Evolutionary conservation across 2,113 vertebrate species (phyloP).

Genomic region (Uria aalge): DNA sequence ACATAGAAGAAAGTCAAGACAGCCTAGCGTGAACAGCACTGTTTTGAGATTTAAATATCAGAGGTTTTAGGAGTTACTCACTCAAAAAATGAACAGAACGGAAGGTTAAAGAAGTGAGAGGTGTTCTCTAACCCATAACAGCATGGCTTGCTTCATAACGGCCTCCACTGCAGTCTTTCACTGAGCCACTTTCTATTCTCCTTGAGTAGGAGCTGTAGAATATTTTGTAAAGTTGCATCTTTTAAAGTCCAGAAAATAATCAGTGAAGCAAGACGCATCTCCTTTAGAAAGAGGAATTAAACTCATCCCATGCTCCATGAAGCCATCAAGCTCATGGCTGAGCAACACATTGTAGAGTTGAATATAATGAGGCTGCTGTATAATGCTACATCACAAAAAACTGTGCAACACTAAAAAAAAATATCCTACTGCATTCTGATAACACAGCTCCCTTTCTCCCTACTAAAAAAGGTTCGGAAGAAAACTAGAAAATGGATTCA

Average conservation of each 20-base stretch:
- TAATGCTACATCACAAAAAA: constrained; percentile 33
- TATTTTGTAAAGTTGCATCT: constrained; percentile 19
- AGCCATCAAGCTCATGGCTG: constrained; percentile 28
- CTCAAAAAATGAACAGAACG: not conserved
- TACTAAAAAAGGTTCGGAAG: not conserved
- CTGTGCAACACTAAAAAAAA: not conserved
- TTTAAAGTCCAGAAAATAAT: constrained; percentile 40
- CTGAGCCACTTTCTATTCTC: not conserved
- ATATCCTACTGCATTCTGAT: not conserved
- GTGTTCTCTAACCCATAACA: not conserved
- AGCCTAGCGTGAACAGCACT: not conserved
- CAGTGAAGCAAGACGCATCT: constrained; percentile 33
- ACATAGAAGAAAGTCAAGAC: not conserved
- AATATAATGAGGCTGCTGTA: constrained; percentile 44
- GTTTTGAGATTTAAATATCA: not conserved
- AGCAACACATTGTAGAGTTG: not conserved
- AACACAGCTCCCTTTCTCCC: not conserved
- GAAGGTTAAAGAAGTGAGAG: not conserved
- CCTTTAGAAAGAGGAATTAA: constrained; percentile 25
- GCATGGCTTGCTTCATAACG: not conserved
- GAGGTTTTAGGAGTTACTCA: not conserved
- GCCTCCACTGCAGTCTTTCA: not conserved
- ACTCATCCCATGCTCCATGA: not conserved
- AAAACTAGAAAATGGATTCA: not conserved
- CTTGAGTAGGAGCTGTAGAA: not conserved